phyloP scores from a whole-genome alignment of 2,888 invertebrate genomes.

The Polymixis flavicincta region DNA sequence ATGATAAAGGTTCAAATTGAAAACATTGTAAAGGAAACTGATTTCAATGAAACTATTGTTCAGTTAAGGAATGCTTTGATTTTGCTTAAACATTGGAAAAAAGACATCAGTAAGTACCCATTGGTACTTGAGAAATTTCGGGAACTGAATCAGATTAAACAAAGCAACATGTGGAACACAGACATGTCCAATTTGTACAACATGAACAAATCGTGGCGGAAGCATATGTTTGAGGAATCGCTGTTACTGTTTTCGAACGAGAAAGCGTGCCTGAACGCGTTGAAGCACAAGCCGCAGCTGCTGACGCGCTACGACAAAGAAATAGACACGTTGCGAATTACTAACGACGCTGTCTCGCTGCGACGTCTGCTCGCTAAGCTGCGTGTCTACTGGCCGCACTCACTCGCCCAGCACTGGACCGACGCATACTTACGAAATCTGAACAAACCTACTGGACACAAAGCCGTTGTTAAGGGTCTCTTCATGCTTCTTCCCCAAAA shows the following conservation, averaged over 20 bases:
- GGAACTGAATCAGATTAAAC: constrained; percentile 70
- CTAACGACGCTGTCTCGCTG: too few species aligned
- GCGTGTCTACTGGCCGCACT: too few species aligned
- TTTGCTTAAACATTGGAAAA: constrained; percentile 78
- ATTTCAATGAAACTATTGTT: constrained; percentile 64
- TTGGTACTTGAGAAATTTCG: constrained; percentile 71
- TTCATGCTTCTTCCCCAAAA: constrained; percentile 73
- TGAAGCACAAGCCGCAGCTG: constrained; percentile 80
- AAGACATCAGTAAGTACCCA: constrained; percentile 72
- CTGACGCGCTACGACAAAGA: constrained; percentile 49
- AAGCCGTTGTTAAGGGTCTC: constrained; percentile 72
- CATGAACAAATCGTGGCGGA: constrained; percentile 78
- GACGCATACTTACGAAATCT: constrained; percentile 69
- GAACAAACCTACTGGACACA: constrained; percentile 70
- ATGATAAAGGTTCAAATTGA: constrained; percentile 63
- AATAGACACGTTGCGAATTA: too few species aligned
- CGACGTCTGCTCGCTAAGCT: too few species aligned
- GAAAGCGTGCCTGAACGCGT: constrained; percentile 77
- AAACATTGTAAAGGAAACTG: constrained; percentile 66
- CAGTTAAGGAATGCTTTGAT: constrained; percentile 67
- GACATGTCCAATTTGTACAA: constrained; percentile 73
- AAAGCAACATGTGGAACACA: constrained; percentile 66
- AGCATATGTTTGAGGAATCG: constrained; percentile 78
- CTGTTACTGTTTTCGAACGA: constrained; percentile 71
- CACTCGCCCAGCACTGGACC: constrained; percentile 69